Base-by-base conservation (phyloP, 2,888 invertebrate genomes). In the Notocelia uddmanniana region DNA sequence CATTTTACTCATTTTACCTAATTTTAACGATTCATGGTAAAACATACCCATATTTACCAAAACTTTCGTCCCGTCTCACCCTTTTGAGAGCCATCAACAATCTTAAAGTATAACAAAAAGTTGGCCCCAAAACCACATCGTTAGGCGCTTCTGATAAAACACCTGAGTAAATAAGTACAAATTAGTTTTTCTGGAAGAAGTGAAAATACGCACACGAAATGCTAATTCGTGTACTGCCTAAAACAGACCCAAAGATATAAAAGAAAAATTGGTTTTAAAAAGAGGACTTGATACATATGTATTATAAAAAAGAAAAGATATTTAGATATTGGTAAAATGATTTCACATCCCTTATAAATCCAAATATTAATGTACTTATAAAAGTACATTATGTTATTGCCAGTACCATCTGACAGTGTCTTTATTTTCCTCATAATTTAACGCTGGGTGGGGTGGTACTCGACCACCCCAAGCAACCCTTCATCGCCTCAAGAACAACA, bases 401-500 rank as follows among this genome's bases (percentile, higher is more conserved):
- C 18, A 59, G 13, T 41, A 57, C 66, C 48, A 37, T 50, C 66
- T 69, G 76, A 78, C 78, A 60, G 52, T 79, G 78, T 80, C 81
- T 86, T 80, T 78, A 82, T 85, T 88, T 87, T 83, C 79, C 80
- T 80, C 82, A 80, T 87, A 85, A 85, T 87, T 87, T 83, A 85
- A 83, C 85, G 81, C 81, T 82, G 78, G 78, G 77, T 73, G 74
- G 78, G 85, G 83, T 78, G 75, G 76, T 76, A 81, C 87, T 86
- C 85, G 86, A 85, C 84, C 86, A 82, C 83, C 87, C 85, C 74
- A 73, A 73, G 75, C 76, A 84, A 84, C 86, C 87, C 87, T 84
- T 83, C 85, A 81, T 80, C 85, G 83, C 86, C 85, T 88, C 86
- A 88, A 87, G 88, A 89, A 86, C 85, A 86, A 87, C 87, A 88